Evolutionary conservation across 2,797 vertebrate species (phyloP), one percentile per base, ranked within the genome.

Genomic region (Cuculus canorus): DNA sequence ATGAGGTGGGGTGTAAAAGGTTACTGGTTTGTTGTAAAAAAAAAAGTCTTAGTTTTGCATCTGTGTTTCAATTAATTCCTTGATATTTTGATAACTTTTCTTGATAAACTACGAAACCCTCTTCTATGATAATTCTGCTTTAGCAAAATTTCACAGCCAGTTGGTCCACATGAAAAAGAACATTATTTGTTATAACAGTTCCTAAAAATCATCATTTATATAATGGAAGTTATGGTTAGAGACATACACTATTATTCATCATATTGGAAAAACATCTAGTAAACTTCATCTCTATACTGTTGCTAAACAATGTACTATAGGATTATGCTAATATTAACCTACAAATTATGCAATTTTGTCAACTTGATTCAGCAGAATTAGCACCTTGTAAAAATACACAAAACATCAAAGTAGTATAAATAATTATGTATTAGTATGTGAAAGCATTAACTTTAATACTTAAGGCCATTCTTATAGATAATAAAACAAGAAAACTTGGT

Each of bases 241-340:
- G 41, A 81, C 4, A 23, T 17, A 7, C 0, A 9, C 14, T 66
- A 32, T 91, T 92, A 60, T 54, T 85, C 30, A 33, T 79, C 15
- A 73, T 45, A 37, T 17, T 88, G 47, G 48, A 59, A 94, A 97
- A 95, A 70, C 32, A 90, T 43, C 90, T 33, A 24, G 3, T n/a
- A 53, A 86, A 89, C 8, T 76, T 77, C 3, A 90, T 94, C 94
- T 82, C 52, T 96, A 54, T 25, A 84, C 54, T 94, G 28, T 43
- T 93, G 90, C 48, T 94, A 88, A 93, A 93, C 66, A 89, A 50
- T 80, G 9, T 52, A 88, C 70, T 82, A 75, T 53, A 94, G 80
- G 87, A 94, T 96, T 97, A 98, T 98, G 95, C 93, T 97, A 98
- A 97, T 97, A 95, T 94, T 97, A 97, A 96, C 96, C 94, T 97